Conservation (phyloP, 2,113 vertebrate species). For the Erythrocercus mccallii region DNA sequence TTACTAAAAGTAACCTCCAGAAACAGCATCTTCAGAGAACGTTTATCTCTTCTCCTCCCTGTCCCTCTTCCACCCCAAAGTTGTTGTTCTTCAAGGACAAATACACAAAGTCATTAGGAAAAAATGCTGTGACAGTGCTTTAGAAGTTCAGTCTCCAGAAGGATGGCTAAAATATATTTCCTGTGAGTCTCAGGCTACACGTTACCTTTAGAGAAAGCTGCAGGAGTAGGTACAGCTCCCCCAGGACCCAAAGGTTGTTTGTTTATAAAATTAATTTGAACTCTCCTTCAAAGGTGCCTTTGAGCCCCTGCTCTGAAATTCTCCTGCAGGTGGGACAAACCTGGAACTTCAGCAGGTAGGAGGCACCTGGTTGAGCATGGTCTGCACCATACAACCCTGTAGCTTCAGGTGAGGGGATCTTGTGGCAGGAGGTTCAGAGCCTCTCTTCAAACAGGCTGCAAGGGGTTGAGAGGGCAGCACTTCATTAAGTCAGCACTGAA, state of each 20-base stretch:
- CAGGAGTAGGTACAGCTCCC: neutral
- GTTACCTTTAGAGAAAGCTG: neutral
- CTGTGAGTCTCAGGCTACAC: neutral
- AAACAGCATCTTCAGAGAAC: neutral
- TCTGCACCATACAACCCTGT: neutral
- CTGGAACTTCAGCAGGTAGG: neutral
- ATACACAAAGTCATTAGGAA: neutral
- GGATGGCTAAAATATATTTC: neutral
- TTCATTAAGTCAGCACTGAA: neutral
- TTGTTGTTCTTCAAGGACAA: conserved; percentile 18
- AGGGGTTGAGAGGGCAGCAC: neutral
- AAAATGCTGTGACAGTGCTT: neutral
- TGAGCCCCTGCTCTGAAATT: neutral
- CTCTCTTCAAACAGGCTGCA: neutral
- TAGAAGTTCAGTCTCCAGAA: neutral
- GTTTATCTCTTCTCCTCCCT: neutral
- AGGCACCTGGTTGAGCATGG: neutral
- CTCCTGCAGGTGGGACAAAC: neutral
- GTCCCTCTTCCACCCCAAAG: neutral
- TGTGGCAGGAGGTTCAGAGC: neutral
- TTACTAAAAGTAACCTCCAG: neutral
- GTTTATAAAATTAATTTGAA: neutral
- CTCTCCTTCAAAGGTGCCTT: neutral
- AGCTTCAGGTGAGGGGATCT: neutral
- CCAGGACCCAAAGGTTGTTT: neutral